These are phyloP conservation scores for Trissolcus basalis DNA, from an alignment of 1,140 invertebrate genomes.

Conservation along the genomic window DNA sequence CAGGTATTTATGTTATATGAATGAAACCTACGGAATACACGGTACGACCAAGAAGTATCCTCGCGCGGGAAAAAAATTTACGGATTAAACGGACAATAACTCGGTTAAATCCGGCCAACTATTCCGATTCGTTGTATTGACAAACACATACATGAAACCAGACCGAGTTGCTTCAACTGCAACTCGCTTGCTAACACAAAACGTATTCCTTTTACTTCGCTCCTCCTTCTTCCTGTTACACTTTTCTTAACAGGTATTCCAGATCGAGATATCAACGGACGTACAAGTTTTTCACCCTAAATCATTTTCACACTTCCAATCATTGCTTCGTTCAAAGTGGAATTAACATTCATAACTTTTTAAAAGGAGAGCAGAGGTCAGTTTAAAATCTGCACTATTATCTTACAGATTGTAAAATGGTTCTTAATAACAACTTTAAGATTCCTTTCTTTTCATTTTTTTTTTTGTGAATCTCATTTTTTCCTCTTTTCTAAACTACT, in stretches of 20 bases:
- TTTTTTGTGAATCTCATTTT: too few species aligned
- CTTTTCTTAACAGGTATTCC: background rate
- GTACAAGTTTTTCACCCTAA: too few species aligned
- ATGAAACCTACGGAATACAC: conserved; percentile 45
- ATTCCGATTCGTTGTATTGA: conserved; percentile 27
- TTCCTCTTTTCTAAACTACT: too few species aligned
- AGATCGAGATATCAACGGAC: too few species aligned
- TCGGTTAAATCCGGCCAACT: conserved; percentile 19
- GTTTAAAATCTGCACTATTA: too few species aligned
- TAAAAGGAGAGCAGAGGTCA: too few species aligned
- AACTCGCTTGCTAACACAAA: background rate
- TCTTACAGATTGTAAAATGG: too few species aligned
- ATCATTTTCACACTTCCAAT: too few species aligned
- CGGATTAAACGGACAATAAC: conserved; percentile 43
- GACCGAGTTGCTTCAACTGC: conserved; percentile 12
- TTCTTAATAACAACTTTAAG: too few species aligned
- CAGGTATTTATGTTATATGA: conserved; percentile 39
- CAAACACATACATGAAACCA: conserved; percentile 21
- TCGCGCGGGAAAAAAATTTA: conserved; percentile 9
- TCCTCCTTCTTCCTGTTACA: background rate
- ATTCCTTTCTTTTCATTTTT: too few species aligned
- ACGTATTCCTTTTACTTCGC: background rate
- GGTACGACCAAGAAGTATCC: conserved; percentile 28
- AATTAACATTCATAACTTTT: too few species aligned
- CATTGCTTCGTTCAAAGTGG: too few species aligned